Base-by-base conservation (phyloP, 2,113 vertebrate species). In the Mus musculus region DNA sequence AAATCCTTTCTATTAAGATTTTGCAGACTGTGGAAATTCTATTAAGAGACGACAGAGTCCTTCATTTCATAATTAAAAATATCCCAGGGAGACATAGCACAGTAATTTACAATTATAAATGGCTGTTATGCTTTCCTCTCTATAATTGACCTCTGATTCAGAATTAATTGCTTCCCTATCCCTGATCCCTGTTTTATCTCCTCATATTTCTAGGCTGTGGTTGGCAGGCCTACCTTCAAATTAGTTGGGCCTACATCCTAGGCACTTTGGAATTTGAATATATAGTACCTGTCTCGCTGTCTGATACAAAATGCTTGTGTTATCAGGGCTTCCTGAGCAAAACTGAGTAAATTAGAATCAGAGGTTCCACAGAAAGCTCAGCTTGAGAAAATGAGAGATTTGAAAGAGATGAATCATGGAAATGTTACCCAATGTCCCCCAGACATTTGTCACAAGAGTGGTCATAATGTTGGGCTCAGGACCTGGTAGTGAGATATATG, bases 51-150 rank as follows among this genome's bases (percentile, higher is more conserved):
- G 95, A 96, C 81, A 96, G 94, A 95, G 93, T 71, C 86, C 95
- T 95, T 96, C 95, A 87, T 95, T 95, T 97, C 91, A 91, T 98
- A 97, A 97, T 98, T 97, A 96, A 89, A 92, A 96, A 93, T 95
- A 95, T 96, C 90, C 97, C 97, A 92, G 91, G 86, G 97, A 98
- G 96, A 97, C 95, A 84, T 92, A 95, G 28, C 94, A 96, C 90
- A 97, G 96, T 98, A 97, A 90, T 82, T 96, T 90, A 84, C 90
- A 96, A 97, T 98, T 98, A 97, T 95, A 95, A 97, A 95, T 97
- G 95, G 69, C 91, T 96, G 96, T 59, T 96, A 78, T 30, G 91
- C 91, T 94, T 97, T 90, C 96, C 86, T 94, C 82, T 91, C 93
- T 75, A 61, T 97, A 97, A 98, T 96, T 97, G 96, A 95, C 91